A percentile compares a stretch with the other conserved stretches of the same genome.
Conservation (phyloP, 2,888 invertebrate species). For the Criorhina ranunculi region DNA sequence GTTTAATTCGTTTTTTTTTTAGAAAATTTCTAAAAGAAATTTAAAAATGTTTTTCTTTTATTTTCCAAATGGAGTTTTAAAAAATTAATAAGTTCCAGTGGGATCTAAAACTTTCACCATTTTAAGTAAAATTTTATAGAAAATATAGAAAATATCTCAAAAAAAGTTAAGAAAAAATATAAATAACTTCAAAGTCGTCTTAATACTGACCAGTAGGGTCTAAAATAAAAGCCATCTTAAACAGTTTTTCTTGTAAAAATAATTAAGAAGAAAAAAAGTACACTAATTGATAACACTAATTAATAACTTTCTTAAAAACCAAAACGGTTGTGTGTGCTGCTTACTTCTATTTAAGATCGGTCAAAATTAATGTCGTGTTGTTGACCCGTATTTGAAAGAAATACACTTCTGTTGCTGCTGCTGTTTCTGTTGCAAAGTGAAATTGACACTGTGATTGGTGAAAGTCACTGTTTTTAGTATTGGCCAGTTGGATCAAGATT, state of each 20-base stretch:
- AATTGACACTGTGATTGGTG: constrained; percentile 50
- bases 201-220: constrained; percentile 84
- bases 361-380: constrained; percentile 6
- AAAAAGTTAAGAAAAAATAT: constrained; percentile 10
- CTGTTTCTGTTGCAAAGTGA: constrained; percentile 20
- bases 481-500: constrained; percentile 84
- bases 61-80: neutral
- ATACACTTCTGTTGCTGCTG: neutral
- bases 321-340: neutral
- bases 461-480: constrained; percentile 79
- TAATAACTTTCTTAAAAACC: constrained; percentile 11
- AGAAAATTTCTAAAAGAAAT: neutral
- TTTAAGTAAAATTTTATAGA: constrained; percentile 64
- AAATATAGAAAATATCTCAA: constrained; percentile 10
- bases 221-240: constrained; percentile 81
- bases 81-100: constrained; percentile 82
- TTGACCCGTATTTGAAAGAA: constrained; percentile 37
- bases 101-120: constrained; percentile 83
- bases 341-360: constrained; percentile 22
- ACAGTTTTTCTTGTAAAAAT: constrained; percentile 3
- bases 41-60: neutral
- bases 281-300: constrained; percentile 5
- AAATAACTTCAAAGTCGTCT: constrained; percentile 1
- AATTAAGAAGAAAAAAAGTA: constrained; percentile 9
- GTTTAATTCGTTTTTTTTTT: constrained; percentile 68